Conservation (phyloP, 2,888 invertebrate species). For the Furcula furcula region DNA sequence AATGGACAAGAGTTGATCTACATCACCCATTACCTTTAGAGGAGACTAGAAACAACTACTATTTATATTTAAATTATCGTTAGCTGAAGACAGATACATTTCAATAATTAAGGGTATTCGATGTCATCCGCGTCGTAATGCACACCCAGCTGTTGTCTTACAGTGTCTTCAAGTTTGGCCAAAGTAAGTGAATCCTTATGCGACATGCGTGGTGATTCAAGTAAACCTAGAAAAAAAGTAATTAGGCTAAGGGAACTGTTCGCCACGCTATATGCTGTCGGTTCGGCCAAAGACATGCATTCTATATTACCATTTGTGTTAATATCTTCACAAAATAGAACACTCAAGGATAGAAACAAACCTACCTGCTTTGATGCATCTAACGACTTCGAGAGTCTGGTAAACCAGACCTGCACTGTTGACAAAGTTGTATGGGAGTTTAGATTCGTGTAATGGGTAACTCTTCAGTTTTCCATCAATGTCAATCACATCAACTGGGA, state of each 20-base stretch:
- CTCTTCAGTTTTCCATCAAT: slow-evolving; percentile 78
- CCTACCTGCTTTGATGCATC: slow-evolving; percentile 83
- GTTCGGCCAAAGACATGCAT: no score
- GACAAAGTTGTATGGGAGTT: slow-evolving; percentile 77
- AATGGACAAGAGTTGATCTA: no score
- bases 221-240: slow-evolving; percentile 78
- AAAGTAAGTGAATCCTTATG: slow-evolving; percentile 85
- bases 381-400: slow-evolving; percentile 87
- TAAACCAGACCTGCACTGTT: slow-evolving; percentile 88
- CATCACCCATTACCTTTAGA: no score
- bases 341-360: neutral
- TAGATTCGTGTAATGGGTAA: slow-evolving; percentile 82
- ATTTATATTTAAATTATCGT: no score
- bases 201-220: slow-evolving; percentile 85
- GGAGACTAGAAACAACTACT: no score
- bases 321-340: no score
- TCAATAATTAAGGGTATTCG: slow-evolving; percentile 33
- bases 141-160: slow-evolving; percentile 86
- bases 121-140: slow-evolving; percentile 77
- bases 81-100: no score
- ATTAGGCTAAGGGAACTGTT: no score
- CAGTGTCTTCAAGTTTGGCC: slow-evolving; percentile 86
- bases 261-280: no score
- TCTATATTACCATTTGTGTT: no score
- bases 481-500: slow-evolving; percentile 82